phyloP scores from a whole-genome alignment of 2,113 vertebrate species.

The Hylia prasina region DNA sequence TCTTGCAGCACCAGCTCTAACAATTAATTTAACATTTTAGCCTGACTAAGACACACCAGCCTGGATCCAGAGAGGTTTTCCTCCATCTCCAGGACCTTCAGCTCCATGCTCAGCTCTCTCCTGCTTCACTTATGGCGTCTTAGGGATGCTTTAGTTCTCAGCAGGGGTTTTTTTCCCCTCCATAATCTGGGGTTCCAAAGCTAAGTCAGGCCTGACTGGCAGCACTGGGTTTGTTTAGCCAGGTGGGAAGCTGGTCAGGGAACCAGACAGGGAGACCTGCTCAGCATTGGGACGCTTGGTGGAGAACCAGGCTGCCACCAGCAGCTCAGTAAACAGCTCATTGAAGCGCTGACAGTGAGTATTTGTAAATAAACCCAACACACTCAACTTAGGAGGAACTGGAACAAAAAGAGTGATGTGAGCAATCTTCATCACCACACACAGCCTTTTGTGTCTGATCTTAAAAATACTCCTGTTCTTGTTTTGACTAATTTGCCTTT shows the following conservation, averaged over 20 bases:
- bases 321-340: neutral
- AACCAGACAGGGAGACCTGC: neutral
- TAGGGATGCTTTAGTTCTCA: neutral
- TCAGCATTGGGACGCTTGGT: neutral
- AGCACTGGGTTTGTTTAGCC: neutral
- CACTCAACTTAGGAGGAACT: neutral
- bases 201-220: neutral
- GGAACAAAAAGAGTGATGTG: neutral
- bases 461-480: neutral
- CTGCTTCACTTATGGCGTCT: neutral
- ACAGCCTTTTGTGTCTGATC: neutral
- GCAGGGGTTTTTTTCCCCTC: neutral
- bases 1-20: neutral
- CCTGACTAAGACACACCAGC: neutral
- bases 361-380: neutral
- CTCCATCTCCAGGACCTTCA: neutral
- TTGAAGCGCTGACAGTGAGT: rapidly evolving
- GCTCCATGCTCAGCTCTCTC: neutral
- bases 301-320: neutral
- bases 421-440: neutral
- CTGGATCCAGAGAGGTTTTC: neutral
- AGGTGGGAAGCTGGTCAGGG: neutral
- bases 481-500: neutral
- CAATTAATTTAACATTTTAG: neutral
- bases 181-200: neutral